phyloP scores from a whole-genome alignment of 2,888 invertebrate species.

The Abrostola triplasia region DNA sequence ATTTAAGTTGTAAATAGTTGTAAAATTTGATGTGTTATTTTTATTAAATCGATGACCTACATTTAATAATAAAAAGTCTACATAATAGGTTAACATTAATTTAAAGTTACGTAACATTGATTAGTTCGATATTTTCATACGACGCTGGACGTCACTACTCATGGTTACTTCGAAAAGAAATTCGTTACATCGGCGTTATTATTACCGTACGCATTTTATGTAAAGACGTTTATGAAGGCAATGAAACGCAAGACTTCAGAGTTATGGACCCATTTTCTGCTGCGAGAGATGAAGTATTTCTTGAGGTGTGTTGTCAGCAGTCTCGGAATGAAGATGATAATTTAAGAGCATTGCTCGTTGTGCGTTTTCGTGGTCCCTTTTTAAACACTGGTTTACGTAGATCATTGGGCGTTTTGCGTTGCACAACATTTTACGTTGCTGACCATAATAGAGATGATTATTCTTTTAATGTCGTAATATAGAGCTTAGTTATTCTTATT shows the following conservation, averaged over 20 bases:
- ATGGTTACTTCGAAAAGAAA: constrained; percentile 28
- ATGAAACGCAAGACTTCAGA: constrained; percentile 71
- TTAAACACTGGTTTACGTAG: constrained; percentile 30
- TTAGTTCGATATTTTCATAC: background rate
- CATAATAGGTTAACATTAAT: too few relatives aligned
- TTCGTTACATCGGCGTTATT: constrained; percentile 46
- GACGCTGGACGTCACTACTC: constrained; percentile 41
- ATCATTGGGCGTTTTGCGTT: constrained; percentile 26
- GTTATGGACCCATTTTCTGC: constrained; percentile 64
- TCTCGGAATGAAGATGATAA: constrained; percentile 54
- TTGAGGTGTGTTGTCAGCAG: constrained; percentile 49
- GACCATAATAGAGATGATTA: constrained; percentile 1
- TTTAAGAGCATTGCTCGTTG: constrained; percentile 48
- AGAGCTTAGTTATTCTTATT: too few relatives aligned
- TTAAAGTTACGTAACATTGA: background rate
- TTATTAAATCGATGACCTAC: too few relatives aligned
- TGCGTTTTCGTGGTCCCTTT: constrained; percentile 20
- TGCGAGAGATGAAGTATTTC: constrained; percentile 49
- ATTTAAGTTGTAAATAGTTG: background rate
- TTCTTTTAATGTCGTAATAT: background rate
- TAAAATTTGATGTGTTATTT: background rate
- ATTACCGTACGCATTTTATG: constrained; percentile 57
- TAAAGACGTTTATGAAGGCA: constrained; percentile 69
- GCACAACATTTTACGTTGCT: constrained; percentile 27
- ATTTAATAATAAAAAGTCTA: too few relatives aligned